Base-by-base conservation (phyloP, 2,888 invertebrate species). In the Amphimallon solstitiale region DNA sequence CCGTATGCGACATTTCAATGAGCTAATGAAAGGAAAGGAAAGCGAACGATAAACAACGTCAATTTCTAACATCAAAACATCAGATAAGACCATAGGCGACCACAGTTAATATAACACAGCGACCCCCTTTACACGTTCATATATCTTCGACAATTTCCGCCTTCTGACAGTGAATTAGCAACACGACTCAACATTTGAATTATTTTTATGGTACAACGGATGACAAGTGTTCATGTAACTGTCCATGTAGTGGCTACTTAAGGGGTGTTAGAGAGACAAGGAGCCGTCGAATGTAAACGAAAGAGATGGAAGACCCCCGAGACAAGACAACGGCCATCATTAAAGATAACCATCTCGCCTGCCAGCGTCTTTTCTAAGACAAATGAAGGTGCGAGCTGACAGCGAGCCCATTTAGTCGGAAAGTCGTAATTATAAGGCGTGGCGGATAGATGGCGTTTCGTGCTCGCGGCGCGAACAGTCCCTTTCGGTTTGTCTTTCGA, bases 371-470 rank as follows among this genome's bases (percentile, higher is more conserved):
- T 72, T 75, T 72, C 72, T 74, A 82, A 83, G 83, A 84, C 83
- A 83, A 83, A 83, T 83, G 83, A 79, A 81, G 82, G 82, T 82
- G 82, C 81, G 78, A 82, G 80, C 81, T 82, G 82, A 81, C 81
- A 82, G 82, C 81, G 73, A 80, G 78, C 79, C 81, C 82, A 81
- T 82, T 82, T 82, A 81, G 82, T 82, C 81, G 82, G 82, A 78
- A 82, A 83, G 83, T 81, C 80, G 82, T 83, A 84, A 84, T 84
- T 83, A 83, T 82, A 82, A 82, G 83, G 82, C 80, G 82, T 81
- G 81, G 81, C 79, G 76, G 51, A 51, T 51, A 51, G 51, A 74
- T 75, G 76, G 69, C 62, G 51, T 17, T 51, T 34, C 23, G 35
- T 17, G 23, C 9, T 40, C 15, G 6, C 35, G 52, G 19, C 17